Percentiles rank a stretch among this genome's conserved stretches.
Conservation (phyloP, 2,888 invertebrate genomes). For the Pandemis cinnamomeana region DNA sequence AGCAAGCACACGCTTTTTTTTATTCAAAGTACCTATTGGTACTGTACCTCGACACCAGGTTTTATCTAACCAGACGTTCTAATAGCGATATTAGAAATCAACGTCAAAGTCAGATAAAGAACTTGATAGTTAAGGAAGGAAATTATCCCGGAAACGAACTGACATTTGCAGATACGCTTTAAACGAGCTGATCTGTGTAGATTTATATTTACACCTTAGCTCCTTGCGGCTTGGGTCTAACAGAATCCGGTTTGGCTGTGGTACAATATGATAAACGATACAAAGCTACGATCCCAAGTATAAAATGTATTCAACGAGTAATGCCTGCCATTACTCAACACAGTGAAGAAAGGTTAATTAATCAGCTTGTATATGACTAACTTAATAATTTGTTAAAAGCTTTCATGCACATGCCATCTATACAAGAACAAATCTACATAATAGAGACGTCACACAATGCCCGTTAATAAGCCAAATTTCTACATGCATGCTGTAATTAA, state of each 20-base stretch:
- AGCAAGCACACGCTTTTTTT: slow-evolving; percentile 13
- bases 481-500: slow-evolving; percentile 25
- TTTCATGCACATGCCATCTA: slow-evolving; percentile 37
- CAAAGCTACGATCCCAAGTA: slow-evolving; percentile 14
- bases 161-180: slow-evolving; percentile 44
- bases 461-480: slow-evolving; percentile 29
- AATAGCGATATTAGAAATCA: slow-evolving; percentile 15
- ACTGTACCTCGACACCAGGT: background rate
- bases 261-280: slow-evolving; percentile 23
- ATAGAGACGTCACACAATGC: slow-evolving; percentile 18
- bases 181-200: slow-evolving; percentile 23
- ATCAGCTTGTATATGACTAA: slow-evolving; percentile 25
- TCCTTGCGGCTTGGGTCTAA: slow-evolving; percentile 19
- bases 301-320: slow-evolving; percentile 28
- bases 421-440: slow-evolving; percentile 9
- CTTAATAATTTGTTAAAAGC: slow-evolving; percentile 27
- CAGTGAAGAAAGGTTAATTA: slow-evolving; percentile 35
- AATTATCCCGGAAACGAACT: slow-evolving; percentile 49
- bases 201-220: slow-evolving; percentile 29
- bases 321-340: slow-evolving; percentile 29
- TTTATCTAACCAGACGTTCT: slow-evolving; percentile 10
- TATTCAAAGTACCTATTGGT: background rate
- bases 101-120: slow-evolving; percentile 46
- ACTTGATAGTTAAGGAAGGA: slow-evolving; percentile 49
- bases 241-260: slow-evolving; percentile 30